These are phyloP conservation scores for Amorpha juglandis DNA, from an alignment of 2,888 invertebrate genomes.

Conservation along the genomic window DNA sequence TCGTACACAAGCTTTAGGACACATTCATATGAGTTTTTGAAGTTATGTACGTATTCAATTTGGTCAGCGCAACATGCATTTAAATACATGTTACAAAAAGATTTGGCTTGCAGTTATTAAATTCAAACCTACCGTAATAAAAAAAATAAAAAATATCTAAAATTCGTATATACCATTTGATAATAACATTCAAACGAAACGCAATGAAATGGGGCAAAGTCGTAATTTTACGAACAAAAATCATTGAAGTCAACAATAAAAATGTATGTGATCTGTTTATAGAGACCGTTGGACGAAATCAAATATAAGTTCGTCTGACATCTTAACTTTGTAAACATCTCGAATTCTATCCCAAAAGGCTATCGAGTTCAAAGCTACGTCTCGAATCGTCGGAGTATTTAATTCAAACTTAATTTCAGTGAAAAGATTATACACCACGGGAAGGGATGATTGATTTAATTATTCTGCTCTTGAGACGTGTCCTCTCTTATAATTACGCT, in stretches of 20 bases:
- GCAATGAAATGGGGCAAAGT: not conserved
- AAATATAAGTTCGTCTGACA: conserved; percentile 56
- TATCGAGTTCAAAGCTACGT: conserved; percentile 65
- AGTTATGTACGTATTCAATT: too few relatives aligned
- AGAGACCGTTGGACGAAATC: conserved; percentile 47
- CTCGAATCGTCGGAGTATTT: conserved; percentile 70
- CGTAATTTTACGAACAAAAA: conserved; percentile 18
- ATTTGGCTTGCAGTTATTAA: too few relatives aligned
- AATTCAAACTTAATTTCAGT: conserved; percentile 76
- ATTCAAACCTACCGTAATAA: too few relatives aligned
- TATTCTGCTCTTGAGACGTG: conserved; percentile 79
- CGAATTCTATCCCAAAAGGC: conserved; percentile 62
- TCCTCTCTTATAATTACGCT: conserved; percentile 83
- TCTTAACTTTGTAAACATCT: conserved; percentile 56
- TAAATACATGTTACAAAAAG: too few relatives aligned
- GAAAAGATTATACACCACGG: conserved; percentile 80
- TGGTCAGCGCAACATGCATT: too few relatives aligned
- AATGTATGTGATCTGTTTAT: conserved; percentile 31
- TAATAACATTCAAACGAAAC: not conserved
- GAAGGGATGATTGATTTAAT: conserved; percentile 81
- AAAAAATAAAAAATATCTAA: too few relatives aligned
- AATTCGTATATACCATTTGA: not conserved
- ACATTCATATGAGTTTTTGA: too few relatives aligned
- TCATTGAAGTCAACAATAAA: conserved; percentile 23
- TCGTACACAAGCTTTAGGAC: too few relatives aligned